Base-by-base conservation (phyloP, 2,888 invertebrate species). In the Hirudinaria manillensis region DNA sequence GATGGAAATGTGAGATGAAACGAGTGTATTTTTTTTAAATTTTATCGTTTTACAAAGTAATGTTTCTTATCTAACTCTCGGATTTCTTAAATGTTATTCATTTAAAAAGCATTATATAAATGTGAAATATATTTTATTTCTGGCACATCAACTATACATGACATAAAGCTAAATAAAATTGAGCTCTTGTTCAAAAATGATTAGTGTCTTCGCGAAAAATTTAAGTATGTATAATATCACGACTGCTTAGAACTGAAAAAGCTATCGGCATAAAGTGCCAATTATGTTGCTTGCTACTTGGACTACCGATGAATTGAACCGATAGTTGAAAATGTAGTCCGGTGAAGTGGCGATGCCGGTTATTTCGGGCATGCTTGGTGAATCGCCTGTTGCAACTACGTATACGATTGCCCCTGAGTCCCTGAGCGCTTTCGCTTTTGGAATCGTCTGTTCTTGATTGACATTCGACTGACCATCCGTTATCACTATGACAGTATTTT, bases 281-380 rank as follows among this genome's bases (percentile, higher is more conserved):
- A 76, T 70, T 51, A 76, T 16, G 10, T 34, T 21, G 24, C 53
- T 21, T 21, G 74, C 66, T 10, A 71, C 71, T 13, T 74, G 61
- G 16, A 24, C 3, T 32, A 45, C 45, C 24, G 67, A 29, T 38
- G 68, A 7, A n/a, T 34, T 38, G 24, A 21, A 16, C 19, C 6
- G 6, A n/a, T 27, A 55, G 10, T 70, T 34, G 72, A 77, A 79
- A 6, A 82, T 81, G 76, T 83, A 81, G 0, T 79, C 77, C 65
- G 74, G 78, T 61, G 81, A 80, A 1, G 80, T 80, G 29, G 82
- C 82, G 27, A 83, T 81, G 7, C 78, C 80, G 70, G 81, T 81
- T 72, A 83, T 76, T 72, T 83, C 83, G 19, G 77, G 70, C 70
- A 76, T 51, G 65, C 78, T 77, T 13, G 76, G 72, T 36, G 45